A percentile compares a stretch with the other conserved stretches of the same genome.
phyloP scores from a whole-genome alignment of 2,113 vertebrate species.

The Charina bottae region DNA sequence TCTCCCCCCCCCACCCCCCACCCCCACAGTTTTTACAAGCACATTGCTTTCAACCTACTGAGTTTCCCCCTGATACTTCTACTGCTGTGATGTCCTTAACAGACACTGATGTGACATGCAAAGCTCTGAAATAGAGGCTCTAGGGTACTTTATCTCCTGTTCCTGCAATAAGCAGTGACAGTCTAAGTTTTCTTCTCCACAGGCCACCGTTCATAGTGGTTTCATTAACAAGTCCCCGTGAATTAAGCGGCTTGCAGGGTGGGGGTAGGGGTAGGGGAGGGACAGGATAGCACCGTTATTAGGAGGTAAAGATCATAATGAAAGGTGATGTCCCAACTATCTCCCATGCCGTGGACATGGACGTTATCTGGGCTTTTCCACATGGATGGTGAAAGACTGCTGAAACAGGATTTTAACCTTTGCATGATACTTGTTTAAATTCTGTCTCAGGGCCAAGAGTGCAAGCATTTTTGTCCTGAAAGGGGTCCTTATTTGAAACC shows the following conservation, averaged over 20 bases:
- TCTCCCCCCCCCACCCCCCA: neutral
- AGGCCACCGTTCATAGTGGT: constrained; percentile 42
- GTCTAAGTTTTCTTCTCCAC: constrained; percentile 52
- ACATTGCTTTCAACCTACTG: constrained; percentile 4
- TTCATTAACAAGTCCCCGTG: constrained; percentile 45
- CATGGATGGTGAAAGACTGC: neutral
- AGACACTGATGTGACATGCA: constrained; percentile 66
- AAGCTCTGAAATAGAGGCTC: constrained; percentile 64
- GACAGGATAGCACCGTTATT: constrained; percentile 14
- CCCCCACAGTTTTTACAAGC: neutral
- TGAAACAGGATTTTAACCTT: neutral
- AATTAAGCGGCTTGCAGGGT: neutral
- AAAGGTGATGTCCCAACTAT: constrained; percentile 31
- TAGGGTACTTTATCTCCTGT: constrained; percentile 50
- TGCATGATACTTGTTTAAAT: neutral
- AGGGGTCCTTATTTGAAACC: neutral
- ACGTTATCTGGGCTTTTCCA: neutral
- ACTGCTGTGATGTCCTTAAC: constrained; percentile 54
- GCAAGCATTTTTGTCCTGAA: neutral
- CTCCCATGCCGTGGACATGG: neutral
- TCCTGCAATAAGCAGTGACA: constrained; percentile 64
- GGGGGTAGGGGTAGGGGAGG: accelerated
- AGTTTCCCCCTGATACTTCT: constrained; percentile 41
- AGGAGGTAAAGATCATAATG: neutral
- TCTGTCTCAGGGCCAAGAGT: neutral